Evolutionary conservation across 1,140 invertebrate genomes (phyloP), one percentile per base, ranked within the genome.

Genomic region (Sogatella furcifera): DNA sequence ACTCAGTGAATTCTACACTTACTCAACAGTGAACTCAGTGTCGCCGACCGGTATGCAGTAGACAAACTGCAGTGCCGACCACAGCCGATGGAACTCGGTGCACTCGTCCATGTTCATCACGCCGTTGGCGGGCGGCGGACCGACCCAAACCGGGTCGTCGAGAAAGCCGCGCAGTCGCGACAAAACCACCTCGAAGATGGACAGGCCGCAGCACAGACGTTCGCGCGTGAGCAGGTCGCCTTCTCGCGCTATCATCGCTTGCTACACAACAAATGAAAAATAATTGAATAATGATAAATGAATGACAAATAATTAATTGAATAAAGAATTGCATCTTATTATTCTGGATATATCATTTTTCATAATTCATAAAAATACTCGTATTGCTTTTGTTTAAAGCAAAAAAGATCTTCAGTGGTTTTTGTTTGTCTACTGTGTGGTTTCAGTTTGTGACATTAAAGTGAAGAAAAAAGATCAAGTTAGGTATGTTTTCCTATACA

Each of bases 41-140:
- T 96, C 92, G n/a, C 89, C 90, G 59, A 97, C 92, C 1, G 96
- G 95, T 69, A 96, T 95, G 71, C 94, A 98, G 73, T 97, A 98
- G 15, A 98, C 90, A 80, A 99, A 99, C 76, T 99, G 97, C 14
- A 99, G 77, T 0, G 95, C 95, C 6, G 95, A 98, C 96, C 96
- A 99, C 24, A 99, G 76, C 41, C 95, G 81, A 78, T 98, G 95
- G 73, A 99, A 99, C 77, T 99, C 96, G 0, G 86, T 89, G 72
- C 95, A 98, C 73, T 98, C 95, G 73, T 98, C 95, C 10, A 98
- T 85, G 73, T 95, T 93, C 78, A 97, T 94, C 0, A 97, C 92
- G 21, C 92, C 90, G 76, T 97, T 93, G 42, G 84, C 78, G 54
- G 92, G 85, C 52, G 93, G 88, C 28, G 88, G 85, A 17, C 94